A percentile compares a stretch with the other conserved stretches of the same genome.
These are phyloP conservation scores for Neodon shergylaensis DNA, from an alignment of 2,113 vertebrate genomes.

Conservation along the genomic window DNA sequence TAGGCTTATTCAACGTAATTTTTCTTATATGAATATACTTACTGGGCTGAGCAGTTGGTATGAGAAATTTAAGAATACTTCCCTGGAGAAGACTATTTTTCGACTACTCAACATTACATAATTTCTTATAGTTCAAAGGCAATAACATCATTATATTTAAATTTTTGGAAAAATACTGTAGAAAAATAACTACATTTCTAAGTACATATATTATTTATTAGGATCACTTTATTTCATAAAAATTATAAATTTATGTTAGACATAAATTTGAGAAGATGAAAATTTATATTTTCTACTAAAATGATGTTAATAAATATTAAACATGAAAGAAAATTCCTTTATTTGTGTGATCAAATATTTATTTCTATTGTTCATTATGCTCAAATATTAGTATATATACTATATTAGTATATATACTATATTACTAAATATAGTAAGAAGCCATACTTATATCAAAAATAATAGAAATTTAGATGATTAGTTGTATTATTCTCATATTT, in stretches of 20 bases:
- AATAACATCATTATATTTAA: background rate
- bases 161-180: background rate
- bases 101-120: accelerated
- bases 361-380: background rate
- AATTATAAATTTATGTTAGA: background rate
- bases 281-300: background rate
- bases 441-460: background rate
- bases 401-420: background rate
- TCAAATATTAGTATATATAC: background rate
- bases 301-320: background rate
- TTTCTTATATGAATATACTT: background rate
- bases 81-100: background rate
- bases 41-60: background rate
- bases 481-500: background rate
- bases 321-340: background rate
- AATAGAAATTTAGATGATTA: background rate
- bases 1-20: background rate
- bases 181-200: background rate
- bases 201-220: background rate
- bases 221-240: background rate
- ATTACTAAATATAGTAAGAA: too few relatives aligned
- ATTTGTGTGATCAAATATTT: background rate
- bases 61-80: background rate
- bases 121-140: background rate
- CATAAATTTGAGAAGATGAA: background rate